These are phyloP conservation scores for Romanogobio albipinnatus DNA, from an alignment of 2,113 vertebrate species.

Conservation along the genomic window DNA sequence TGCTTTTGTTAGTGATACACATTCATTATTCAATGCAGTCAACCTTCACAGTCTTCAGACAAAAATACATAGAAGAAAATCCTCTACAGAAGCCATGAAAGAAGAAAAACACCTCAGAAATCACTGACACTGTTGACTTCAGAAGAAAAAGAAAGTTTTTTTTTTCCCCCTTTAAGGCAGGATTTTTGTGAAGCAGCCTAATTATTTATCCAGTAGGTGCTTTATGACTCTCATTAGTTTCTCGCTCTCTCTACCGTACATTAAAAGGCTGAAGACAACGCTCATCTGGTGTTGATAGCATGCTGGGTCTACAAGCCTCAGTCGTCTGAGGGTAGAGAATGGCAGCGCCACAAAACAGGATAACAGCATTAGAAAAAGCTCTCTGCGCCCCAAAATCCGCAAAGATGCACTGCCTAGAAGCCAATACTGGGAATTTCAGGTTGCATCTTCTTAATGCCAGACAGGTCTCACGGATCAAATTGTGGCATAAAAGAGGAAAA, in stretches of 20 bases:
- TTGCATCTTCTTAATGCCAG: conserved; percentile 51
- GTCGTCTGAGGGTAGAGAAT: conserved; percentile 43
- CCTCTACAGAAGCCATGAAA: conserved; percentile 12
- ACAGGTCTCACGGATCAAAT: neutral
- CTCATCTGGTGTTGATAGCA: conserved; percentile 80
- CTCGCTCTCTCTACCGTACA: conserved; percentile 71
- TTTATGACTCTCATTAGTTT: conserved; percentile 81
- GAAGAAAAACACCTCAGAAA: conserved; percentile 21
- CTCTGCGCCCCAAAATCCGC: conserved; percentile 55
- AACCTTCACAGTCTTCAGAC: neutral
- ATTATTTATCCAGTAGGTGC: conserved; percentile 78
- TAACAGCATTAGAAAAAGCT: conserved; percentile 67
- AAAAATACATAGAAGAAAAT: neutral
- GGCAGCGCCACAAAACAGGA: conserved; percentile 58
- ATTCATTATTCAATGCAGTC: conserved; percentile 13
- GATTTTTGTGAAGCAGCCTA: conserved; percentile 65
- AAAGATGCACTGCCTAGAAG: conserved; percentile 55
- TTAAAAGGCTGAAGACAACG: conserved; percentile 76
- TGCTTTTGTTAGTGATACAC: conserved; percentile 33
- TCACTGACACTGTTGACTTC: conserved; percentile 18
- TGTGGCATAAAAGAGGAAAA: neutral
- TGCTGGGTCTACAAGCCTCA: conserved; percentile 62
- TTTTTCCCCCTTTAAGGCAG: conserved; percentile 47
- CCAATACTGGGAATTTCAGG: conserved; percentile 41
- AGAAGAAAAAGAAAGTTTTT: neutral